Evolutionary conservation across 37 sponge, comb jelly and placozoan genomes (phyloP), one percentile per base, ranked within the genome.

Genomic region (Tethya wilhelma): DNA sequence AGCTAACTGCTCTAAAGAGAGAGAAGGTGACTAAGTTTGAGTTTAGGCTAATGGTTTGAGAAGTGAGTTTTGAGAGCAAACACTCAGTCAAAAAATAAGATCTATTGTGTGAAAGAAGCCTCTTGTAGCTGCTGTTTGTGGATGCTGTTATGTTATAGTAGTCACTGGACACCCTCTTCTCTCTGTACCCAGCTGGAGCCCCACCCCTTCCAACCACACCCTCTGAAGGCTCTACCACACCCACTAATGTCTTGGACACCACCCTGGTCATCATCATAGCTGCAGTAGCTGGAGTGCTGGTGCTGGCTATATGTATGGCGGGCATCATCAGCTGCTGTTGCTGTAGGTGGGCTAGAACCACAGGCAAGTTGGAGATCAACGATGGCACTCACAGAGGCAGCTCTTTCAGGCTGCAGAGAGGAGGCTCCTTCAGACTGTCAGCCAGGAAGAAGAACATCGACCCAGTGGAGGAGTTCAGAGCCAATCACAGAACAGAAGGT

Each of bases 401-500:
- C 9, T 49, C 53, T 49, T 49, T 56, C 9, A 14, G 26, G 22
- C 29, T 80, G 32, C 60, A 69, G 60, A 19, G 87, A 22, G 12
- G 34, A 0, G 38, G 44, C n/a, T 86, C 87, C 30, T 74, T 79
- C 49, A 38, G 87, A 46, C 65, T 79, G 56, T 79, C 80, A 4
- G 25, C 56, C 12, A 56, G 44, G 67, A 89, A 78, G 78, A 89
- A 84, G 58, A 28, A 36, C 3, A 34, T 55, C 19, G 90, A 89
- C 67, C 90, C 90, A 30, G 37, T 84, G 40, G 90, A 89, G 19
- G 62, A 68, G 45, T 89, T 81, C 66, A 59, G 89, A 57, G 45
- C 62, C 4, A 77, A 78, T 36, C 69, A 71, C 37, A 33, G 59
- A 28, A 67, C 77, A 28, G 84, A 84, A 56, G 82, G 82, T 81